phyloP scores from a whole-genome alignment of 2,888 invertebrate species.

The Melinaea marsaeus region DNA sequence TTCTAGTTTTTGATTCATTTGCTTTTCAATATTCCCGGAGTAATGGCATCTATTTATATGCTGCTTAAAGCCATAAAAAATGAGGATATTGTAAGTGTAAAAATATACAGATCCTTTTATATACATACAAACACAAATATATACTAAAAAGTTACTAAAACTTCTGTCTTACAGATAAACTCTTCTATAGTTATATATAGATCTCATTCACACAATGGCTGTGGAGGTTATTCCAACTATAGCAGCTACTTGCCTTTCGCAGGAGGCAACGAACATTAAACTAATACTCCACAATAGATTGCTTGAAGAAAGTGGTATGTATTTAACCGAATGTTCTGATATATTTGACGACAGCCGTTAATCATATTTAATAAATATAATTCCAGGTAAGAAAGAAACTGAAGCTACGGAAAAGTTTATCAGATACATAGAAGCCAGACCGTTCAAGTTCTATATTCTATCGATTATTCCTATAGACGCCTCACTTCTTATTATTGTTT shows the following conservation, averaged over 20 bases:
- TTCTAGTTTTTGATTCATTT: not conserved
- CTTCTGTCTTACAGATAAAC: not conserved
- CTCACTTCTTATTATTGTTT: conserved; percentile 13
- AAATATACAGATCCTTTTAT: no score
- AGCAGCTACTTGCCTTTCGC: conserved; percentile 11
- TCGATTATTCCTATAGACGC: conserved; percentile 23
- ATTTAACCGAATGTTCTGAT: not conserved
- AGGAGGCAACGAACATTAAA: conserved; percentile 14
- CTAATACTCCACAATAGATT: conserved; percentile 15
- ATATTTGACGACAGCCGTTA: not conserved
- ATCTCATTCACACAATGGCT: not conserved
- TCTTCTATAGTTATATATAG: not conserved
- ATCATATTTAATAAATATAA: not conserved
- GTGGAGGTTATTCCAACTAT: not conserved
- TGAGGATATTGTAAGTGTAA: not conserved
- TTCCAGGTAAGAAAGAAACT: conserved; percentile 10
- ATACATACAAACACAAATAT: not conserved
- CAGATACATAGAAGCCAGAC: conserved; percentile 21
- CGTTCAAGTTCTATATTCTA: conserved; percentile 21
- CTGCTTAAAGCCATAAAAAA: not conserved
- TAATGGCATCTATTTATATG: not conserved
- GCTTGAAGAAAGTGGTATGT: conserved; percentile 17
- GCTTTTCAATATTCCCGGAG: not conserved
- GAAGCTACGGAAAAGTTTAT: conserved; percentile 14
- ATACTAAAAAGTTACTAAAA: no score